These are phyloP conservation scores for Panthera uncia DNA, from an alignment of 2,113 vertebrate genomes.

Conservation along the genomic window DNA sequence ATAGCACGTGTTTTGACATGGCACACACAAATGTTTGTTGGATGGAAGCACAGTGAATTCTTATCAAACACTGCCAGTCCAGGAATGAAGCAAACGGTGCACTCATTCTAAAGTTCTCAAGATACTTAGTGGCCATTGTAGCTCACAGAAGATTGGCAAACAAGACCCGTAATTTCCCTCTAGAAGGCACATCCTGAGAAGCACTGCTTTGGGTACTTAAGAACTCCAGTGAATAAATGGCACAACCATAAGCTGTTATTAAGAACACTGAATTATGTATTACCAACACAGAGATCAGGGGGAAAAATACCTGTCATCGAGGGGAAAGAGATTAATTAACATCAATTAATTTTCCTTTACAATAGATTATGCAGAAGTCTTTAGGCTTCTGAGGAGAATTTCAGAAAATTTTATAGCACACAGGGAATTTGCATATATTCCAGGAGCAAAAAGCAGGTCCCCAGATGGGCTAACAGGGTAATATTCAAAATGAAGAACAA, in stretches of 20 bases:
- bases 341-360: conserved; percentile 65
- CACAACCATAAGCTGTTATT: conserved; percentile 74
- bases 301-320: conserved; percentile 38
- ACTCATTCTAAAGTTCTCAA: not conserved
- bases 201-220: conserved; percentile 70
- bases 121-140: not conserved
- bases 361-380: conserved; percentile 30
- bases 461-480: not conserved
- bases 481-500: not conserved
- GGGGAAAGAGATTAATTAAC: conserved; percentile 64
- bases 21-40: not conserved
- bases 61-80: not conserved
- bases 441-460: not conserved
- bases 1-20: not conserved
- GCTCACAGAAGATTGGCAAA: not conserved
- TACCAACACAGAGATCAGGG: conserved; percentile 63
- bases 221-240: conserved; percentile 77
- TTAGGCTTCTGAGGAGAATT: conserved; percentile 40
- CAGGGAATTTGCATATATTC: conserved; percentile 18
- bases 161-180: conserved; percentile 63
- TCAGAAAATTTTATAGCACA: not conserved
- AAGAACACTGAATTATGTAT: conserved; percentile 81
- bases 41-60: not conserved
- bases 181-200: conserved; percentile 69
- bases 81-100: not conserved